phyloP scores from a whole-genome alignment of 2,113 vertebrate species.

The Charadrius vociferus region DNA sequence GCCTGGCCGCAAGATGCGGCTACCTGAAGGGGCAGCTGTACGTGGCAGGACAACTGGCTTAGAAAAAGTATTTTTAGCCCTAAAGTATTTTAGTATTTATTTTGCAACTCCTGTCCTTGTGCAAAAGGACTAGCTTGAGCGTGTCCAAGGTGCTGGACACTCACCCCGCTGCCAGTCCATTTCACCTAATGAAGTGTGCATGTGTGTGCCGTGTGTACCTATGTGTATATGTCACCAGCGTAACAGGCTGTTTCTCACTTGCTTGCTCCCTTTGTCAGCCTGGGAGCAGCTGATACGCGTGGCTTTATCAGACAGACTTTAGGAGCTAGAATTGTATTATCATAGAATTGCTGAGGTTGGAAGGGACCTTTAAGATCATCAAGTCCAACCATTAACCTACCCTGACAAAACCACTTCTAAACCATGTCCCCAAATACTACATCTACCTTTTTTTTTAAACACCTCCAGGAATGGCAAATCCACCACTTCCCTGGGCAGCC shows the following conservation, averaged over 20 bases:
- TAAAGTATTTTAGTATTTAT: not conserved
- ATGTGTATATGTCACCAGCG: accelerated
- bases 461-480: too few relatives aligned
- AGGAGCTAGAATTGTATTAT: not conserved
- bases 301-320: not conserved
- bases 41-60: not conserved
- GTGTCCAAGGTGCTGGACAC: not conserved
- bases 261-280: not conserved
- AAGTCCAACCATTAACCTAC: too few relatives aligned
- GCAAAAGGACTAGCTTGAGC: not conserved
- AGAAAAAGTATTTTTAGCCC: not conserved
- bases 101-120: not conserved
- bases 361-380: too few relatives aligned
- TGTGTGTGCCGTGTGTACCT: not conserved
- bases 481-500: too few relatives aligned
- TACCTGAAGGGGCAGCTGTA: not conserved
- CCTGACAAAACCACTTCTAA: too few relatives aligned
- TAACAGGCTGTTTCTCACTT: not conserved
- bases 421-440: too few relatives aligned
- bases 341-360: too few relatives aligned
- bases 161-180: too few relatives aligned
- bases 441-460: too few relatives aligned
- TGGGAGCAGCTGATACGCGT: too few relatives aligned
- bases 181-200: accelerated
- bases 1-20: not conserved